These are phyloP conservation scores for Acrobeloides nanus DNA, from an alignment of 2,888 invertebrate species.

Conservation along the genomic window DNA sequence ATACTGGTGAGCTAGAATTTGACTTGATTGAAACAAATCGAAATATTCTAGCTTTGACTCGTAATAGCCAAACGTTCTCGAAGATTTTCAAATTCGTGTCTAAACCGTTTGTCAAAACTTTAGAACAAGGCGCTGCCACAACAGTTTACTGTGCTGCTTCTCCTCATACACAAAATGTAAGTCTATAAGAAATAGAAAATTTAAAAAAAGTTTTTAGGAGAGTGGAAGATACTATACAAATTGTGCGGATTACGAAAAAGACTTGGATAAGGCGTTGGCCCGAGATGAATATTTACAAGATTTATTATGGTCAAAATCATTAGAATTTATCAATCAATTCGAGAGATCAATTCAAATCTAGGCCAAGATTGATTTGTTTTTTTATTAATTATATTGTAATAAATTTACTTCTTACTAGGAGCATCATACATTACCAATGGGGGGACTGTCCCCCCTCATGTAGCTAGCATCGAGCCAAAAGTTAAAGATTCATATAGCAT, in stretches of 20 bases:
- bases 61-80: constrained; percentile 29
- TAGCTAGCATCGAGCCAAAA: too few relatives aligned
- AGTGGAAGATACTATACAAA: constrained; percentile 84
- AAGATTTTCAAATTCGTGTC: constrained; percentile 59
- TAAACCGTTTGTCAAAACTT: constrained; percentile 84
- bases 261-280: constrained; percentile 55
- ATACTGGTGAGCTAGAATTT: constrained; percentile 61
- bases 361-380: too few relatives aligned
- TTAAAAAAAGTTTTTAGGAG: constrained; percentile 16
- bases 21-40: too few relatives aligned
- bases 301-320: constrained; percentile 34
- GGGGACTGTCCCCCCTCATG: too few relatives aligned
- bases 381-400: too few relatives aligned
- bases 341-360: too few relatives aligned
- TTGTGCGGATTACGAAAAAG: constrained; percentile 63
- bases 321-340: constrained; percentile 26
- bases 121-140: constrained; percentile 86
- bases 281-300: constrained; percentile 65
- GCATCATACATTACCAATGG: too few relatives aligned
- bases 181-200: constrained; percentile 52
- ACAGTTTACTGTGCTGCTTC: constrained; percentile 79
- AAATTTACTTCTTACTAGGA: too few relatives aligned
- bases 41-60: constrained; percentile 29
- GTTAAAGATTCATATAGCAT: too few relatives aligned
- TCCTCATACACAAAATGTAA: constrained; percentile 71